Conservation (phyloP, 2,888 invertebrate genomes). For the Latrodectus elegans region DNA sequence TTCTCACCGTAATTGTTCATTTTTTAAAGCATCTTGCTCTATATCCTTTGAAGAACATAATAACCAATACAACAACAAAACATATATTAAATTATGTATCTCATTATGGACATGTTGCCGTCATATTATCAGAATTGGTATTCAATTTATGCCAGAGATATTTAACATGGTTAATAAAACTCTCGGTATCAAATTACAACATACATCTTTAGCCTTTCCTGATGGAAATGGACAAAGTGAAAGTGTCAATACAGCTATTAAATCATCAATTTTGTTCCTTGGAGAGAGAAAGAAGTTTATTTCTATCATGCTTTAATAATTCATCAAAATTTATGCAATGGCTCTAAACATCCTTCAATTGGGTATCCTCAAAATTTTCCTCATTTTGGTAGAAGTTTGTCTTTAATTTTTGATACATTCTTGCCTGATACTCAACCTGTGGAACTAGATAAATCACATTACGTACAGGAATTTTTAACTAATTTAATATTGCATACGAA, state of each 20-base stretch:
- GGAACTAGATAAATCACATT: not conserved
- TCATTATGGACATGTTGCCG: not conserved
- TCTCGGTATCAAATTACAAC: not conserved
- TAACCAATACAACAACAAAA: not conserved
- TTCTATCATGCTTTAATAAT: not conserved
- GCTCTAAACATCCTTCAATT: not conserved
- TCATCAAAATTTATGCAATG: not conserved
- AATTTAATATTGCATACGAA: not conserved
- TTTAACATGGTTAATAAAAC: not conserved
- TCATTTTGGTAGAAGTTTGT: not conserved
- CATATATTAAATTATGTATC: not conserved
- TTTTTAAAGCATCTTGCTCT: not conserved
- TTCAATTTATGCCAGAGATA: constrained; percentile 1
- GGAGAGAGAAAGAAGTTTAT: not conserved
- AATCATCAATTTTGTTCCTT: not conserved
- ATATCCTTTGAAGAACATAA: not conserved
- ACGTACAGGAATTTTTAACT: not conserved
- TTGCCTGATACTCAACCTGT: not conserved
- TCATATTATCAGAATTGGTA: not conserved
- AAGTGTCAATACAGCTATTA: not conserved
- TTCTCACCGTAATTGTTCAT: not conserved
- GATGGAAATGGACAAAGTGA: not conserved
- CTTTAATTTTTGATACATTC: not conserved
- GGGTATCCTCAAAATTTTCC: not conserved
- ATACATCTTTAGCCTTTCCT: not conserved